Base-by-base conservation (phyloP, 1,140 invertebrate species). In the Nephila pilipes region DNA sequence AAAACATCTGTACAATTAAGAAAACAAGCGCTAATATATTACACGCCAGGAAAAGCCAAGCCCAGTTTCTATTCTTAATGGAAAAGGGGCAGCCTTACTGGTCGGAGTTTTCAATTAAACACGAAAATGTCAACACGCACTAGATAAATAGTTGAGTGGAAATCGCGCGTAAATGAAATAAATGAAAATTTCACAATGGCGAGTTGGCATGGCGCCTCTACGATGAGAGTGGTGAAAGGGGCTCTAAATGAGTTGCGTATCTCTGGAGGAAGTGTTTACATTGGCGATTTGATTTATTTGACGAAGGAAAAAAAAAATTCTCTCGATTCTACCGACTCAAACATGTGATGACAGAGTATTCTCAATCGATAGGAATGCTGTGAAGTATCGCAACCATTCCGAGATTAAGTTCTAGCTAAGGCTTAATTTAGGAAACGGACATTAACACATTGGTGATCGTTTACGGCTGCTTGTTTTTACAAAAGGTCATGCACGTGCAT, bases 111-210 rank as follows among this genome's bases (percentile, higher is more conserved):
- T 83, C 80, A 83, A 83, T 83, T 83, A 83, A 55, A 83, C 80
- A 22, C 54, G 80, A 83, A 83, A 83, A 83, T 83, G 46, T 83
- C 80, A 83, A 83, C 80, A 54, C 69, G 32, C 69, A 36, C 69
- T 29, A 75, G 69, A 75, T 75, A 75, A 75, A 75, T 83, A 55
- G 80, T 29, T 1, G 46, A 81, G 22, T 46, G 80, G 79, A 83
- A 83, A 83, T 83, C 14, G 80, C 38, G 80, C 38, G 80, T 55
- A 83, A 83, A 83, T 83, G 80, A 55, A 83, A 83, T 83, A 83
- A 83, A 83, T 83, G 80, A 83, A 83, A 83, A 83, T 83, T 83
- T 83, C 80, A 83, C 38, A 83, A 83, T 83, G 38, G 80, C 38
- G 25, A 55, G 80, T 32, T 80, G 8, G 20, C 18, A 25, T 54